These are phyloP conservation scores for Noturus placidus DNA, from an alignment of 2,113 vertebrate genomes.

Conservation along the genomic window DNA sequence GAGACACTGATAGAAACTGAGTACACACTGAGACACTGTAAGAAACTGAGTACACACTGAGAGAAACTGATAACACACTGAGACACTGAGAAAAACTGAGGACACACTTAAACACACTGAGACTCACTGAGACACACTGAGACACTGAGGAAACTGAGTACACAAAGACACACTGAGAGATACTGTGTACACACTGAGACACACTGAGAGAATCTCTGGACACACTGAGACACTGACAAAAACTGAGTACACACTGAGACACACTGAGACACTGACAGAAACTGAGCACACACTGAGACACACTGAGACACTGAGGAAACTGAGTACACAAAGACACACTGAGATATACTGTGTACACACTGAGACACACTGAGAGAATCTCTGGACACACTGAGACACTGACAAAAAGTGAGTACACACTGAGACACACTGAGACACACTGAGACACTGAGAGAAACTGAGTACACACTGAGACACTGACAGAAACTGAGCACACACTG, in stretches of 20 bases:
- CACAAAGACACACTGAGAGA: not conserved
- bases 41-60: too few species aligned
- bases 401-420: not conserved
- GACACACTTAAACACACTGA: too few species aligned
- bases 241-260: not conserved
- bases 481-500: not conserved
- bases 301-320: too few species aligned
- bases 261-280: not conserved
- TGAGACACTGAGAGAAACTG: not conserved
- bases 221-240: not conserved
- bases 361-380: too few species aligned
- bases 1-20: not conserved
- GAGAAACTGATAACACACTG: too few species aligned
- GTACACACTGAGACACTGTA: too few species aligned
- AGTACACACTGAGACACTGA: not conserved
- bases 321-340: too few species aligned
- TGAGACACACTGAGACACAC: too few species aligned
- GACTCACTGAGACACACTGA: not conserved
- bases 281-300: too few species aligned
- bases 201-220: too few species aligned
- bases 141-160: not conserved
- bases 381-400: not conserved
- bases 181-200: not conserved
- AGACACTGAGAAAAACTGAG: not conserved
- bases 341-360: not conserved